phyloP scores from a whole-genome alignment of 2,113 vertebrate genomes.

The Antechinus flavipes region DNA sequence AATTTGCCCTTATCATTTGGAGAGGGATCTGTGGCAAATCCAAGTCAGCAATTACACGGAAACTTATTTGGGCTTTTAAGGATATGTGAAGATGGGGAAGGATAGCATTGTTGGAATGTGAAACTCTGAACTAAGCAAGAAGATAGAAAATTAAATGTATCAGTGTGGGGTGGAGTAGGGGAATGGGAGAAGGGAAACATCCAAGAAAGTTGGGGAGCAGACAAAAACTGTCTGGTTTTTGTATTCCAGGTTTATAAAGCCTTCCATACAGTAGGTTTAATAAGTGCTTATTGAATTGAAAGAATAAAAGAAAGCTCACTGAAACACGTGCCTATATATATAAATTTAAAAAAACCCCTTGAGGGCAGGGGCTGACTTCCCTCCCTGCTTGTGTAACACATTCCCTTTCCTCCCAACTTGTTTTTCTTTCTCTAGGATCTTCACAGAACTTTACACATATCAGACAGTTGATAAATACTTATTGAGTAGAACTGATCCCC shows the following conservation, averaged over 20 bases:
- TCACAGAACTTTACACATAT: not conserved
- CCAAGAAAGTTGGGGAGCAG: not conserved
- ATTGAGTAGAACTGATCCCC: not conserved
- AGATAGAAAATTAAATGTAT: not conserved
- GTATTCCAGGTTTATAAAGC: not conserved
- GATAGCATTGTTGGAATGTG: not conserved
- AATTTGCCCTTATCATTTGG: not conserved
- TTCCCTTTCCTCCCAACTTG: accelerated
- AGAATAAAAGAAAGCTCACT: not conserved
- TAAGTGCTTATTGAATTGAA: not conserved
- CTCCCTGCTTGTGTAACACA: too few species aligned
- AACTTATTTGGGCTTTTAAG: not conserved
- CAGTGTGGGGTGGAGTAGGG: not conserved
- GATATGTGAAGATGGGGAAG: not conserved
- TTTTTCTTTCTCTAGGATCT: not conserved
- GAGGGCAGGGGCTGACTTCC: not conserved
- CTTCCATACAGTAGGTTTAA: not conserved
- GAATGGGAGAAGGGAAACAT: too few species aligned
- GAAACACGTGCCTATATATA: not conserved
- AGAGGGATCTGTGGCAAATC: not conserved
- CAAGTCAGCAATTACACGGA: not conserved
- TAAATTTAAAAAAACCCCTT: too few species aligned
- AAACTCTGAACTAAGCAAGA: not conserved
- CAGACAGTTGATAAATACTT: not conserved
- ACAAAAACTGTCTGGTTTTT: not conserved